Conservation (phyloP, 1,140 invertebrate genomes). For the Nasonia giraulti region DNA sequence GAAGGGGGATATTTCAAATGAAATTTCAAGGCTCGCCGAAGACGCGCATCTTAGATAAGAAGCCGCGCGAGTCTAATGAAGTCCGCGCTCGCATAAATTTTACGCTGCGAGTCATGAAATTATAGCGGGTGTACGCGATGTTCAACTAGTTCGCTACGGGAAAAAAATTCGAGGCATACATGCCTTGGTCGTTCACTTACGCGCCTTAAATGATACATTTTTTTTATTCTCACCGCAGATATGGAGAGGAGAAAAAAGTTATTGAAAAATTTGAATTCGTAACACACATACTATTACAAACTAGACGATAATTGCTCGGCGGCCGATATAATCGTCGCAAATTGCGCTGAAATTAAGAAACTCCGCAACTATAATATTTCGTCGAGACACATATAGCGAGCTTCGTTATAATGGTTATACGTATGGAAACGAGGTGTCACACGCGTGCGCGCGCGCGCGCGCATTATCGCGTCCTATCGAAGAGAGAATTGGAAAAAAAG, state of each 20-base stretch:
- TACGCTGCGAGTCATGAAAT: neutral
- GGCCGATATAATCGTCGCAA: neutral
- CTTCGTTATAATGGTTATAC: neutral
- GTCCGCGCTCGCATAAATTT: constrained; percentile 33
- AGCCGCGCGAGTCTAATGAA: constrained; percentile 3
- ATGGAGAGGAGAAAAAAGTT: too few relatives aligned
- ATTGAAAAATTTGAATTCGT: too few relatives aligned
- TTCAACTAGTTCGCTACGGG: too few relatives aligned
- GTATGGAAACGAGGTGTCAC: neutral
- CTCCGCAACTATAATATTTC: neutral
- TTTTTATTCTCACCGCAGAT: too few relatives aligned
- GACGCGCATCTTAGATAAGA: constrained; percentile 19
- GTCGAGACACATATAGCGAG: neutral
- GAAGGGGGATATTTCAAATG: constrained; percentile 22
- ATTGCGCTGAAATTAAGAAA: neutral
- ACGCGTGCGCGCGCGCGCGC: too few relatives aligned
- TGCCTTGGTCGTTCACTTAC: too few relatives aligned
- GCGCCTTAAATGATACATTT: too few relatives aligned
- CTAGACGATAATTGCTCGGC: too few relatives aligned
- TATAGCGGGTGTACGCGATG: neutral
- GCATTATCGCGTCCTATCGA: neutral
- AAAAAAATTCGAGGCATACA: too few relatives aligned
- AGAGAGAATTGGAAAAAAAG: neutral
- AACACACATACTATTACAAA: too few relatives aligned
- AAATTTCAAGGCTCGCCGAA: constrained; percentile 27